A percentile compares a stretch with the other conserved stretches of the same genome.
Evolutionary conservation across 2,888 invertebrate genomes (phyloP).

Genomic region (Taphrorychus bicolor): DNA sequence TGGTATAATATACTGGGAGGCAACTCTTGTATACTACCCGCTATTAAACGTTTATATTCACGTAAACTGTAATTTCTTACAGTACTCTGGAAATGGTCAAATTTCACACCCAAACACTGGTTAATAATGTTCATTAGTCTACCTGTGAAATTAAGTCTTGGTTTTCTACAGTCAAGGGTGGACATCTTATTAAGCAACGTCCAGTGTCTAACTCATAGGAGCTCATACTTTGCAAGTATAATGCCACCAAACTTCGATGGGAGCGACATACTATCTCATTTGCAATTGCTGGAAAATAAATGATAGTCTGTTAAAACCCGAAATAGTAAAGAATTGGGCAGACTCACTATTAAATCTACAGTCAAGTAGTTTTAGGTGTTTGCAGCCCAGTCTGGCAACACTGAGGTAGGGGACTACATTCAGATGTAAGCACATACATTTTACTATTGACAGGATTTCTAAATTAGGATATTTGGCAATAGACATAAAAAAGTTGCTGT

Average conservation of each 20-base stretch:
- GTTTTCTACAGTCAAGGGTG: slow-evolving; percentile 12
- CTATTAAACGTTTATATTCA: slow-evolving; percentile 11
- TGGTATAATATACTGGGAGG: slow-evolving; percentile 50
- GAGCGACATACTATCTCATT: slow-evolving; percentile 49
- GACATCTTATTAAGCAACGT: slow-evolving; percentile 18
- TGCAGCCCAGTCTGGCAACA: slow-evolving; percentile 76
- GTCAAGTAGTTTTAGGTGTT: slow-evolving; percentile 60
- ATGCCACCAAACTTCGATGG: slow-evolving; percentile 47
- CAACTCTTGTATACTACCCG: slow-evolving; percentile 31
- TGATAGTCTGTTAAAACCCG: background rate
- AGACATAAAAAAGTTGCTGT: slow-evolving; percentile 74
- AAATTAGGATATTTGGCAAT: slow-evolving; percentile 73
- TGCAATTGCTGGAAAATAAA: slow-evolving; percentile 47
- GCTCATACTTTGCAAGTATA: slow-evolving; percentile 54
- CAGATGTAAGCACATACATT: slow-evolving; percentile 68
- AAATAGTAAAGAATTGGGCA: background rate
- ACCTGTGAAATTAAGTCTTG: slow-evolving; percentile 33
- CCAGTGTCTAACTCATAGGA: slow-evolving; percentile 46
- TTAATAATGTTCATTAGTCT: background rate
- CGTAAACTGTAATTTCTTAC: slow-evolving; percentile 34
- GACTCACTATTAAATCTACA: slow-evolving; percentile 54
- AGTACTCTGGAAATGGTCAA: slow-evolving; percentile 18
- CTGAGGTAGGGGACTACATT: slow-evolving; percentile 77
- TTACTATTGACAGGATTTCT: slow-evolving; percentile 68
- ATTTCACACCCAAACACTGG: background rate